Conservation (phyloP, 2,797 vertebrate genomes). For the Clarias pachynema region DNA sequence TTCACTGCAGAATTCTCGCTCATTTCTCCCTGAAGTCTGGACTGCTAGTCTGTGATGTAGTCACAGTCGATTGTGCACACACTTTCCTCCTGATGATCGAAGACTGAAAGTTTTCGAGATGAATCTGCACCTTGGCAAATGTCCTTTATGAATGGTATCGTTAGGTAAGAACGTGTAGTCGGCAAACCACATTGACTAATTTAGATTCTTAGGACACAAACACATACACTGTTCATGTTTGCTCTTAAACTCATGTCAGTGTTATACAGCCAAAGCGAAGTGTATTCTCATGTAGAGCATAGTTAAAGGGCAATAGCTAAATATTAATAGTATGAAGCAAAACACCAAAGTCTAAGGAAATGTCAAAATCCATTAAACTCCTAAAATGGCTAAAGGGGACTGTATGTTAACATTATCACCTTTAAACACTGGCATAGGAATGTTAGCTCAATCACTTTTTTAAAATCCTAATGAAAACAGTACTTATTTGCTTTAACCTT, state of each 20-base stretch:
- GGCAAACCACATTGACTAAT: conserved; percentile 39
- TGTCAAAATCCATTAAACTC: not conserved
- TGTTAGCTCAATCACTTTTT: not conserved
- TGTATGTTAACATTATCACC: not conserved
- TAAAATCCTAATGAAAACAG: not conserved
- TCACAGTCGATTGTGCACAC: conserved; percentile 39
- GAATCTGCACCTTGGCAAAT: conserved; percentile 48
- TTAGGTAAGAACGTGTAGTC: conserved; percentile 43
- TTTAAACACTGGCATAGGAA: not conserved
- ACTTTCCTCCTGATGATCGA: conserved; percentile 45
- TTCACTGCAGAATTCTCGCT: conserved; percentile 28
- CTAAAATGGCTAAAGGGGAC: not conserved
- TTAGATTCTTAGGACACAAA: conserved; percentile 6
- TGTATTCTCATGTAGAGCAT: not conserved
- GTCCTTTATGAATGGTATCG: conserved; percentile 18
- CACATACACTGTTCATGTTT: not conserved
- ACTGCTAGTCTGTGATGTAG: conserved; percentile 1
- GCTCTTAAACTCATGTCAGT: not conserved
- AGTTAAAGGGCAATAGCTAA: not conserved
- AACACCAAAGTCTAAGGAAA: not conserved
- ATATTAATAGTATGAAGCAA: not conserved
- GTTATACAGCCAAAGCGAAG: not conserved
- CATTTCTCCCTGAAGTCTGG: conserved; percentile 32
- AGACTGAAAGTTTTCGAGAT: conserved; percentile 40
- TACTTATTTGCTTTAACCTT: not conserved